These are phyloP conservation scores for Carollia perspicillata DNA, from an alignment of 2,113 vertebrate genomes.

Conservation along the genomic window DNA sequence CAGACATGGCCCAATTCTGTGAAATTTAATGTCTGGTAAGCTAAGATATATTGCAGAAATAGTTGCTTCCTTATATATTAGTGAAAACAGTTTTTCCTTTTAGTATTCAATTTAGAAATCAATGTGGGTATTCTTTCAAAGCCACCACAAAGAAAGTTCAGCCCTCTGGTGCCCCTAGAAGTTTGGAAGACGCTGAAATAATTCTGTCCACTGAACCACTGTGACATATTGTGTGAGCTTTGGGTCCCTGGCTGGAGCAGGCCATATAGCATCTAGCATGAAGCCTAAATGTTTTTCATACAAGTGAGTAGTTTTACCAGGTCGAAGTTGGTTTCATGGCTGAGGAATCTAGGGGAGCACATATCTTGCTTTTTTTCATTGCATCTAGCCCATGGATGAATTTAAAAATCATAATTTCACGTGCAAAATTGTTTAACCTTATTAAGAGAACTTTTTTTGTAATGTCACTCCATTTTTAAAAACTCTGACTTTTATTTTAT, in stretches of 20 bases:
- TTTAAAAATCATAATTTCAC: background rate
- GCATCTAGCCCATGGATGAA: background rate
- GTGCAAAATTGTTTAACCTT: background rate
- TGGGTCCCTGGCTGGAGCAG: background rate
- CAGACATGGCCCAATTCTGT: background rate
- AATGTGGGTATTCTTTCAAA: background rate
- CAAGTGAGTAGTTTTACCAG: background rate
- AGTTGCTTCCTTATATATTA: background rate
- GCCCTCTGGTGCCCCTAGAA: background rate
- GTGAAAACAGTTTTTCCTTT: background rate
- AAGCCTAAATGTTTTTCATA: background rate
- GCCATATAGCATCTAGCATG: background rate
- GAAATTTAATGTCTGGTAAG: background rate
- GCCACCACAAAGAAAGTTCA: background rate
- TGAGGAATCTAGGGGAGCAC: constrained; percentile 35
- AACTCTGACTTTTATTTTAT: background rate
- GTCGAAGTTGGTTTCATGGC: constrained; percentile 30
- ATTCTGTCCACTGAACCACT: background rate
- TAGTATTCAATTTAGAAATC: background rate
- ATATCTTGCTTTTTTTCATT: constrained; percentile 17
- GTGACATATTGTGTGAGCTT: background rate
- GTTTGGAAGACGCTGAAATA: background rate
- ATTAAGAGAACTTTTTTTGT: background rate
- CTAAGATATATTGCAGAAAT: background rate
- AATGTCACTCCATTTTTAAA: background rate